Evolutionary conservation across 1,140 invertebrate genomes (phyloP).

Genomic region (Leptinotarsa defecta): DNA sequence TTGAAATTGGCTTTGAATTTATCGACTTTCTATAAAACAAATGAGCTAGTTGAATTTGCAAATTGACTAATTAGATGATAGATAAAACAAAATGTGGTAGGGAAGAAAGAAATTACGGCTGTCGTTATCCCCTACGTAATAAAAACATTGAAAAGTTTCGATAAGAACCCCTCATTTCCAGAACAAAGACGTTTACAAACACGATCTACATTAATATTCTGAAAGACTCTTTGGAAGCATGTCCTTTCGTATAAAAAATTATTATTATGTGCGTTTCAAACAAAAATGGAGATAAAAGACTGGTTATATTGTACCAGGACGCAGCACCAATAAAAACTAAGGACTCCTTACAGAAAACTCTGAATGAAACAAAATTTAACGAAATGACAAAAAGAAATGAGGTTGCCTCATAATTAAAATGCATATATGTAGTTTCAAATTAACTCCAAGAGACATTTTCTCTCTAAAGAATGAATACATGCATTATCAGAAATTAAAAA

Average conservation of each 20-base stretch:
- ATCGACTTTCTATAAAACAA: constrained; percentile 12
- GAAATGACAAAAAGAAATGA: neutral
- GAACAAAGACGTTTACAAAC: constrained; percentile 38
- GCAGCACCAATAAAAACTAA: constrained; percentile 25
- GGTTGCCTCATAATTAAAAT: neutral
- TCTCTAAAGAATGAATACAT: no score
- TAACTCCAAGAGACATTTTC: neutral
- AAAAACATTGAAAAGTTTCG: constrained; percentile 37
- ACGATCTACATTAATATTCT: constrained; percentile 36
- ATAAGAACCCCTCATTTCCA: constrained; percentile 33
- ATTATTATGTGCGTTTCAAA: constrained; percentile 33
- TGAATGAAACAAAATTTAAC: constrained; percentile 22
- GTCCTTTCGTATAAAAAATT: constrained; percentile 36
- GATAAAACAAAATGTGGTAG: constrained; percentile 30
- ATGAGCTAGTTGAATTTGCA: constrained; percentile 26
- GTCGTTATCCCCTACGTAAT: constrained; percentile 31
- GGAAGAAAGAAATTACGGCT: constrained; percentile 35
- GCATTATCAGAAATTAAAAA: no score
- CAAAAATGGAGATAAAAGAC: constrained; percentile 32
- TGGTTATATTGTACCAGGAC: constrained; percentile 16
- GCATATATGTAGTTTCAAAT: neutral
- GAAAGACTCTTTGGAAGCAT: constrained; percentile 30
- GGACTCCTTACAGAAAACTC: neutral
- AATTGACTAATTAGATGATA: constrained; percentile 38
- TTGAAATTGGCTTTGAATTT: neutral